Conservation (phyloP, 2,113 vertebrate species). For the Narcine bancroftii region DNA sequence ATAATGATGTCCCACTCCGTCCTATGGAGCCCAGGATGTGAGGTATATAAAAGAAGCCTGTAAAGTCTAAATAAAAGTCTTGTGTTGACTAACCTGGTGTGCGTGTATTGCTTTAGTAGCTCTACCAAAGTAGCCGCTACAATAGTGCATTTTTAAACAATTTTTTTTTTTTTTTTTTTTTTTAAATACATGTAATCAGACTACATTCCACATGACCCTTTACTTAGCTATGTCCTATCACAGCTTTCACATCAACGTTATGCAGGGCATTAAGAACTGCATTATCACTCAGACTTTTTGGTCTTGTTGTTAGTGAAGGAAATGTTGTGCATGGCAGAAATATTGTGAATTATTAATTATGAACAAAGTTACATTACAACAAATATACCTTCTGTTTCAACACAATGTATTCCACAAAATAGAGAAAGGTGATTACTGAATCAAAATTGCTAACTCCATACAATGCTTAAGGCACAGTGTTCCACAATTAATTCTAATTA, state of each 20-base stretch:
- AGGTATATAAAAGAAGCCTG: too few species aligned
- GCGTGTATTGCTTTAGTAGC: too few species aligned
- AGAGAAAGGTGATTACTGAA: background rate
- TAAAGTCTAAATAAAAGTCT: too few species aligned
- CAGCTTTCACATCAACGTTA: background rate
- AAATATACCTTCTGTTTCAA: background rate
- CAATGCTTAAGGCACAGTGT: background rate
- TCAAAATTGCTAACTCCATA: background rate
- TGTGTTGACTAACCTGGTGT: too few species aligned
- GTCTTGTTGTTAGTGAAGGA: background rate
- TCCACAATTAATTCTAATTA: background rate
- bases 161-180: background rate
- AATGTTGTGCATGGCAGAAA: background rate
- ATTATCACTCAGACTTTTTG: background rate
- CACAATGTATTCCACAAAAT: background rate
- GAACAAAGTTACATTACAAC: background rate
- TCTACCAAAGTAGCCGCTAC: too few species aligned
- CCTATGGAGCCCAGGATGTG: too few species aligned
- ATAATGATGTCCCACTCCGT: too few species aligned
- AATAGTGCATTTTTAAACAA: too few species aligned
- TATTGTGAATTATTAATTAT: background rate
- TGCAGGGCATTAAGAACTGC: background rate
- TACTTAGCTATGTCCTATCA: background rate
- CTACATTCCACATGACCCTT: background rate
- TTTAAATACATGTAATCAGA: background rate